A percentile compares a stretch with the other conserved stretches of the same genome.
These are phyloP conservation scores for Chrysemys picta DNA, from an alignment of 2,113 vertebrate genomes.

Conservation along the genomic window DNA sequence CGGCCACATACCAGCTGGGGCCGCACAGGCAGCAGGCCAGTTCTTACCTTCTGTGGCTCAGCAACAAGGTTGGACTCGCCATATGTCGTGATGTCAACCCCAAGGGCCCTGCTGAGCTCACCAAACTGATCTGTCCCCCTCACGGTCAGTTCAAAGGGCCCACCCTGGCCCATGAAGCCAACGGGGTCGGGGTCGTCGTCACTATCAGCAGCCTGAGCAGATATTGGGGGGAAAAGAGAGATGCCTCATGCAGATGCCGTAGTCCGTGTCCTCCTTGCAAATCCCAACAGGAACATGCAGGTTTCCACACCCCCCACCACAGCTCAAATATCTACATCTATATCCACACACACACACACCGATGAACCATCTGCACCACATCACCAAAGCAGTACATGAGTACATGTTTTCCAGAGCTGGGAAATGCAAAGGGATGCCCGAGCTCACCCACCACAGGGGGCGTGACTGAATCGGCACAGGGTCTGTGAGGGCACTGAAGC, in stretches of 20 bases:
- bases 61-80: slow-evolving; percentile 88
- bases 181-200: slow-evolving; percentile 68
- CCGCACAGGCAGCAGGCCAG: neutral
- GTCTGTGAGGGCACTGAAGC: neutral
- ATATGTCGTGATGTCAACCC: slow-evolving; percentile 73
- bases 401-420: neutral
- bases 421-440: neutral
- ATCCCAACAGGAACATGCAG: neutral
- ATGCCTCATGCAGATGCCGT: neutral
- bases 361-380: neutral
- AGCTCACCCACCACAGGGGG: neutral
- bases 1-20: neutral
- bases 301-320: neutral
- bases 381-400: neutral
- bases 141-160: slow-evolving; percentile 45
- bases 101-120: neutral
- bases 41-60: slow-evolving; percentile 89
- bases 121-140: neutral
- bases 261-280: neutral
- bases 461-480: neutral
- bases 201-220: slow-evolving; percentile 83
- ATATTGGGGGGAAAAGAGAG: neutral
- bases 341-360: too few species aligned
- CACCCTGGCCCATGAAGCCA: slow-evolving; percentile 70
- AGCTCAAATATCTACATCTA: too few species aligned